Conservation (phyloP, 2,797 vertebrate species). For the Myotis vivesi region DNA sequence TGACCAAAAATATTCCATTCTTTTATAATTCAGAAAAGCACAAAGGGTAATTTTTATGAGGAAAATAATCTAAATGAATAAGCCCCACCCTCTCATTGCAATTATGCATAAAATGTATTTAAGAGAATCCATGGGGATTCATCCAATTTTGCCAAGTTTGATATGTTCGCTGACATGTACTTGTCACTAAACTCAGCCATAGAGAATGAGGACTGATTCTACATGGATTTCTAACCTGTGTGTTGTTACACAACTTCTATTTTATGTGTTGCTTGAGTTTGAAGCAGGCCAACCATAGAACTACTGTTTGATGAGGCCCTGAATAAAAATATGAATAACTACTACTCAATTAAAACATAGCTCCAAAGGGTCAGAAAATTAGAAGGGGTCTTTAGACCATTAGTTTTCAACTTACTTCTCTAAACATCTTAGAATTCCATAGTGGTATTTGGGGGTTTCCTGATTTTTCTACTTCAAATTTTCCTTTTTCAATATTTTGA, state of each 20-base stretch:
- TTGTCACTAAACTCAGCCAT: not conserved
- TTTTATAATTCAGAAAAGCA: constrained; percentile 21
- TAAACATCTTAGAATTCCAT: not conserved
- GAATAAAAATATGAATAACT: not conserved
- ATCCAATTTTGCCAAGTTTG: not conserved
- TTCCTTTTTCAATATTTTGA: constrained; percentile 14
- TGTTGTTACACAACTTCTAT: not conserved
- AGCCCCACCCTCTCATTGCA: not conserved
- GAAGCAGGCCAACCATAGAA: not conserved
- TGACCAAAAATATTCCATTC: not conserved
- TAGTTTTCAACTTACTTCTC: not conserved
- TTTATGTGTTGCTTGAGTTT: not conserved
- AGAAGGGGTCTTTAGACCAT: not conserved
- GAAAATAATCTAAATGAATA: not conserved
- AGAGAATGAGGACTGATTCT: not conserved
- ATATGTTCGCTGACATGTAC: not conserved
- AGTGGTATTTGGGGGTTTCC: not conserved
- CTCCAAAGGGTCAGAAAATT: not conserved
- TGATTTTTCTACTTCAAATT: not conserved
- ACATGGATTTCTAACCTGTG: not conserved
- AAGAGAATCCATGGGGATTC: not conserved
- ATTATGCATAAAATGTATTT: not conserved
- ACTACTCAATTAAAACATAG: not conserved
- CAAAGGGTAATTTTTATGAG: not conserved
- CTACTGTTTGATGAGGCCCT: not conserved